Evolutionary conservation across 2,113 vertebrate species (phyloP), one percentile per base, ranked within the genome.

Genomic region (Leptosomus discolor): DNA sequence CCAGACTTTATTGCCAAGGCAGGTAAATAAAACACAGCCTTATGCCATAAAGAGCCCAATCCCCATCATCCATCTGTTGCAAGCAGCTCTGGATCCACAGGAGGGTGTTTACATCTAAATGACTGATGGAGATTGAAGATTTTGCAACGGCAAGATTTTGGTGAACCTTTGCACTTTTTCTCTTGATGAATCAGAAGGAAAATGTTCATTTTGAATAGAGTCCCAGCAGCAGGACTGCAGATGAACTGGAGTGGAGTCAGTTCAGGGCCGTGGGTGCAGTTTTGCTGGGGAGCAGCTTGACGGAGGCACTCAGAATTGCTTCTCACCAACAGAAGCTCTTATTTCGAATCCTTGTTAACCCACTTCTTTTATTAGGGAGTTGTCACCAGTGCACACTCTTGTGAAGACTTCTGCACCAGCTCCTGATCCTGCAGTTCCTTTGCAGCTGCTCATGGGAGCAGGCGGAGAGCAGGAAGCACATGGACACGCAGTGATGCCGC

Each of bases 401-500:
- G 11, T 48, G 64, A 41, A 46, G 43, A 20, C 15, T 36, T 69
- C 41, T 56, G 48, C 37, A 64, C 56, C 41, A 30, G 36, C 34
- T 73, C 41, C 57, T 1, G 3, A 6, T 27, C 34, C 53, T 34
- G 60, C 34, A 15, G 53, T 11, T 79, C 53, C 39, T 58, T 61
- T 46, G 54, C 45, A 46, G 51, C 63, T 22, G 64, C 7, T 2
- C 10, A 3, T 2, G 26, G 65, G 71, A 71, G n/a, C 46, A 61
- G 53, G 39, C 36, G 51, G 90, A 23, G 60, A 61, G 41, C 46
- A 74, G 80, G 54, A 37, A 57, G 16, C 32, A 8, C 30, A 12
- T 0, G 7, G 70, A 19, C 43, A 12, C 0, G 0, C 32, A 10
- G 36, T 0, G 12, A 16, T 27, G 57, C 39, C 0, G 2, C 77